Conservation (phyloP, 2,113 vertebrate genomes). For the Nestor notabilis region DNA sequence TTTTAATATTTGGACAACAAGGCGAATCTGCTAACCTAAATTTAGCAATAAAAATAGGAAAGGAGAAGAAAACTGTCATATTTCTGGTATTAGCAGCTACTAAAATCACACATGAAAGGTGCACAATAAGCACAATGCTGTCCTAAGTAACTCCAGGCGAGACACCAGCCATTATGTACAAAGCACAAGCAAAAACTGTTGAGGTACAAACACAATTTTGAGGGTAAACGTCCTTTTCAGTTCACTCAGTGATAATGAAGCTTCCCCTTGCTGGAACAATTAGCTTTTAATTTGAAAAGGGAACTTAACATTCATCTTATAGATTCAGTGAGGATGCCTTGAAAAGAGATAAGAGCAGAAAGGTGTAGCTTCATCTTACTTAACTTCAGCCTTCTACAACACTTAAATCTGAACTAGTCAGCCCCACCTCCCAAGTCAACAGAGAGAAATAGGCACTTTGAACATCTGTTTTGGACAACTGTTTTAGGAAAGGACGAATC, state of each 20-base stretch:
- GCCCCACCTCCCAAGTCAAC: not conserved
- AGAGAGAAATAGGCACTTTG: not conserved
- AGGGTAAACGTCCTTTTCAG: not conserved
- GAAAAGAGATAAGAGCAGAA: not conserved
- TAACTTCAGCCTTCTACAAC: not conserved
- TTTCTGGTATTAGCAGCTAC: not conserved
- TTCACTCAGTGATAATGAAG: not conserved
- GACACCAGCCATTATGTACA: not conserved
- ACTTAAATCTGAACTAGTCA: not conserved
- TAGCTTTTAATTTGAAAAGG: not conserved
- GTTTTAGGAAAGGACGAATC: not conserved
- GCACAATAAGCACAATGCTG: not conserved
- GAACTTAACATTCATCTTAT: not conserved
- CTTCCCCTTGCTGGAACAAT: not conserved
- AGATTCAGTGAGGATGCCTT: not conserved
- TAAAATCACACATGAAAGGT: not conserved
- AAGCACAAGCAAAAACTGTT: not conserved
- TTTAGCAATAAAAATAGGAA: not conserved
- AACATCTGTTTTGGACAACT: not conserved
- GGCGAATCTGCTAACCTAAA: not conserved
- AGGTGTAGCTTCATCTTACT: not conserved
- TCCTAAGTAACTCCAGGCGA: not conserved
- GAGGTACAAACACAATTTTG: not conserved
- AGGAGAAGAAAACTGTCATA: not conserved
- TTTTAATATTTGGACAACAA: not conserved